Evolutionary conservation across 2,113 vertebrate genomes (phyloP), one percentile per base, ranked within the genome.

Genomic region (Scytalopus superciliaris): DNA sequence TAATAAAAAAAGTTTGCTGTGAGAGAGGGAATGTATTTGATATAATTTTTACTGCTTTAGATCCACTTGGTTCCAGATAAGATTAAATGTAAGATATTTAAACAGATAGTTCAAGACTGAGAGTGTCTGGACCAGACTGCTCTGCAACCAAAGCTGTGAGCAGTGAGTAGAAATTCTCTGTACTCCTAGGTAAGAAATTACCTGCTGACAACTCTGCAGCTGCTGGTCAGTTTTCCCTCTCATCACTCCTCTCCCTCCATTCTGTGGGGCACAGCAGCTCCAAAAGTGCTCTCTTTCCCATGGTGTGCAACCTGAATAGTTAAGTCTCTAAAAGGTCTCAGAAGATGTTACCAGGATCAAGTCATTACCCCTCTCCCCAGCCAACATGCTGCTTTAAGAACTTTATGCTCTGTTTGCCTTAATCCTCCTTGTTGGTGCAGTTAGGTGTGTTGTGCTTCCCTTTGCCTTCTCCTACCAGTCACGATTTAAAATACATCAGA

Each of bases 401-500:
- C 88, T 92, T 96, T 74, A 86, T 92, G 92, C 92, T 95, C 90
- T 94, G 79, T 86, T 96, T 96, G 94, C 73, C 88, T 85, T 92
- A 90, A 80, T 86, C 83, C 88, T 83, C 66, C 76, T 95, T 69
- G 45, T 82, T 16, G 49, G 69, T 75, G 73, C 84, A 3, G 9
- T 88, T 82, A 39, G 53, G 69, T 4, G 12, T 64, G 53, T 18
- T 0, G 1, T 62, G 57, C 45, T 53, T 69, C 70, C 31, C 39
- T 30, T 45, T 35, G 23, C 45, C 42, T 82, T 87, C 35, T 91
- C 62, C 45, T 50, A 62, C 22, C 55, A 77, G 75, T 56, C 4
- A 25, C 83, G 74, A 77, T 80, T 86, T 84, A 53, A 89, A 90
- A 90, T 30, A 57, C 28, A 33, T 24, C 67, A 50, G 67, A 73